These are phyloP conservation scores for Platysteira castanea DNA, from an alignment of 2,113 vertebrate genomes.

Conservation along the genomic window DNA sequence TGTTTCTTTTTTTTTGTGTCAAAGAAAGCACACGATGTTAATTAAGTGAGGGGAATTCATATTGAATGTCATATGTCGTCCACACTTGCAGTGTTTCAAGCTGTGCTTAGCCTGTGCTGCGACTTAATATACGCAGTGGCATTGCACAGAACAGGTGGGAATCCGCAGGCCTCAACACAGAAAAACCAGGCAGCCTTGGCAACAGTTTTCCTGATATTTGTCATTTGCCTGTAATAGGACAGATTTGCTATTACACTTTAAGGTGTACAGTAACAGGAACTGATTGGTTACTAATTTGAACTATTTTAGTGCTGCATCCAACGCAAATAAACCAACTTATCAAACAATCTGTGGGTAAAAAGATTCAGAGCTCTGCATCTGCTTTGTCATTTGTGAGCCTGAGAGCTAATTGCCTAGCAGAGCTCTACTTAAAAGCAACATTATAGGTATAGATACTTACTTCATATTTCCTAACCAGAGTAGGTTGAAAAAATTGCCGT, in stretches of 20 bases:
- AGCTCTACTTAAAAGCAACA: not conserved
- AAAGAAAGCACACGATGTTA: not conserved
- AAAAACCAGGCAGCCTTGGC: not conserved
- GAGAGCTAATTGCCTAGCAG: not conserved
- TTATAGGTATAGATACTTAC: not conserved
- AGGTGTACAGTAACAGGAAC: slow-evolving; percentile 12
- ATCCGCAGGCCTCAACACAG: not conserved
- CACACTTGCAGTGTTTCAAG: not conserved
- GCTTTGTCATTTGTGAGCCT: not conserved
- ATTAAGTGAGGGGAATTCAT: not conserved
- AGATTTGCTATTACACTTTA: not conserved
- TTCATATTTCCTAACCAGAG: not conserved
- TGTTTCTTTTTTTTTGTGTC: no score
- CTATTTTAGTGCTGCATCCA: not conserved
- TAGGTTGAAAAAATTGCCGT: not conserved
- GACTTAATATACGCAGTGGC: not conserved
- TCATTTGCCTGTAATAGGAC: slow-evolving; percentile 15
- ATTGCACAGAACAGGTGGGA: slow-evolving; percentile 36
- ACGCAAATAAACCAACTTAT: not conserved
- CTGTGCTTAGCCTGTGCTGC: not conserved
- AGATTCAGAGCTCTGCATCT: not conserved
- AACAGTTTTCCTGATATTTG: not conserved
- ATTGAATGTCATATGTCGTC: not conserved
- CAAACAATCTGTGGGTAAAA: not conserved
- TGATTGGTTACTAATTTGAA: not conserved